Evolutionary conservation across 1,140 invertebrate species (phyloP), one percentile per base, ranked within the genome.

Genomic region (Rhyacophila brunnea): DNA sequence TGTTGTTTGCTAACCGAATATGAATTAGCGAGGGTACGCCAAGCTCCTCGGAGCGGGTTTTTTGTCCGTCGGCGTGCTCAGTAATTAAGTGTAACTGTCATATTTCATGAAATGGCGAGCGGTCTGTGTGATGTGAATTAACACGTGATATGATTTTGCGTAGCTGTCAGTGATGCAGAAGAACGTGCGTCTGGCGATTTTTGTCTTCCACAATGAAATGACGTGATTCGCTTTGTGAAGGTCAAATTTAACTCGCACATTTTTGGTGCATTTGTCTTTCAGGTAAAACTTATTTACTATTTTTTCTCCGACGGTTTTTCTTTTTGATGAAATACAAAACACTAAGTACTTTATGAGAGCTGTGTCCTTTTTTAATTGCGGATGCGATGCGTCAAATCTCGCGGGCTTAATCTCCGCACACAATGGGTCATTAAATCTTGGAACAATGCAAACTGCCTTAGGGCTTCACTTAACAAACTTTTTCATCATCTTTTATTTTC

Each of bases 371-470:
- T 32, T 42, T 34, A 54, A 60, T 60, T 54, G 58, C 58, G 38
- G 51, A 19, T 11, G 43, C 45, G 48, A 60, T 60, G 58, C 58
- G 58, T 35, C 45, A 60, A 54, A 45, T 54, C 47, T 60, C 48
- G 51, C 32, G 43, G 51, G 38, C 43, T 57, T 48, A 57, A 57
- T 57, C 54, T 57, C 40, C 18, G 15, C 15, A 45, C 45, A 18
- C 15, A 14, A 28, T 9, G 23, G 23, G 23, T 15, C 45, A 32
- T 44, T 57, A 57, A 57, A 57, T 57, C 47, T 48, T 48, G 34
- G 36, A 28, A 57, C 54, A 14, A 28, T 35, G 18, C 1, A 35
- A 17, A 15, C 45, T 28, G 23, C 23, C 23, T 28, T 28, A 5
- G 23, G 23, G 23, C 23, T n/a, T n/a, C n/a, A n/a, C n/a, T n/a